Percentiles rank a stretch among this genome's conserved stretches.
phyloP scores from a whole-genome alignment of 2,797 vertebrate species.

The Amblyraja radiata region DNA sequence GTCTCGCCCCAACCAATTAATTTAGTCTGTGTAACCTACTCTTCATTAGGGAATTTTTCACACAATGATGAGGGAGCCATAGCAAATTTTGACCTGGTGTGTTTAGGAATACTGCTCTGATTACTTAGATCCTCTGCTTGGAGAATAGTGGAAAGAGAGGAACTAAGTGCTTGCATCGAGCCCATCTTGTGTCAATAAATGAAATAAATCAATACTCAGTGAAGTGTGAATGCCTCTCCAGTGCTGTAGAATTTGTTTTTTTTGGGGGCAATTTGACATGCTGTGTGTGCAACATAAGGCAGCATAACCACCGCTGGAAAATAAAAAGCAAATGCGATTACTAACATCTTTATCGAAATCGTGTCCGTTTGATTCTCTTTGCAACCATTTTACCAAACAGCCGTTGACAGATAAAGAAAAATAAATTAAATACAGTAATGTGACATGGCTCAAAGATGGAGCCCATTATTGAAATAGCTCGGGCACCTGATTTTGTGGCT shows the following conservation, averaged over 20 bases:
- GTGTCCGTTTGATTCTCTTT: slow-evolving; percentile 59
- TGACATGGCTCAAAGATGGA: not conserved
- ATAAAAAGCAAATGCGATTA: slow-evolving; percentile 68
- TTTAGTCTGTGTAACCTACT: slow-evolving; percentile 92
- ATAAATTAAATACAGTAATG: slow-evolving; percentile 52
- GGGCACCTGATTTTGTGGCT: slow-evolving; percentile 17
- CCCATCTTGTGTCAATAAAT: slow-evolving; percentile 97
- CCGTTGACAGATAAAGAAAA: slow-evolving; percentile 59
- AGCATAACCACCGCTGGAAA: slow-evolving; percentile 64
- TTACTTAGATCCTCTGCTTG: slow-evolving; percentile 65
- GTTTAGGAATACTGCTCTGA: slow-evolving; percentile 79
- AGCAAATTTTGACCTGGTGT: slow-evolving; percentile 83
- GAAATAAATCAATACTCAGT: slow-evolving; percentile 97
- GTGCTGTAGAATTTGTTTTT: slow-evolving; percentile 75
- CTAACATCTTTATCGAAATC: slow-evolving; percentile 62
- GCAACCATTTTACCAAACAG: slow-evolving; percentile 52
- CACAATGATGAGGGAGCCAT: slow-evolving; percentile 85
- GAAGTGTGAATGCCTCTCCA: slow-evolving; percentile 93
- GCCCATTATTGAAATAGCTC: slow-evolving; percentile 21
- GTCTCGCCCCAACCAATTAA: slow-evolving; percentile 95
- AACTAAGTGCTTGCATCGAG: slow-evolving; percentile 85
- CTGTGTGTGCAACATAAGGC: slow-evolving; percentile 71
- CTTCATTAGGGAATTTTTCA: slow-evolving; percentile 98
- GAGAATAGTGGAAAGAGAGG: slow-evolving; percentile 72
- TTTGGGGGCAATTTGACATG: slow-evolving; percentile 73